Percentiles rank a stretch among this genome's conserved stretches.
Evolutionary conservation across 1,140 invertebrate genomes (phyloP).

Genomic region (Lasioglossum baleicum): DNA sequence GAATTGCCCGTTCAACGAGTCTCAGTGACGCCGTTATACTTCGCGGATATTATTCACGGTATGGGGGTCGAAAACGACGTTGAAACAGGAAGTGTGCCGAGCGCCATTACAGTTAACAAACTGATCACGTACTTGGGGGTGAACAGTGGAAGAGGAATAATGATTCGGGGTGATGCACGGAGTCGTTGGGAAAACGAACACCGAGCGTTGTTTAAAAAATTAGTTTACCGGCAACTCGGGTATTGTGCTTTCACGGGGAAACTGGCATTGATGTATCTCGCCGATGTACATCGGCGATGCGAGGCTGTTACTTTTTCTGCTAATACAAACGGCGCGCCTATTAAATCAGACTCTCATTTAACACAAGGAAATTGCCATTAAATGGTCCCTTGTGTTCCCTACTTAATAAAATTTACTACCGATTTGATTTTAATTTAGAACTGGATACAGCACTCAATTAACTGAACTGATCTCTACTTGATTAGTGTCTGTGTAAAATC

Average conservation of each 20-base stretch:
- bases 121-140: not conserved
- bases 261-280: not conserved
- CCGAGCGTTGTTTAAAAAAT: not conserved
- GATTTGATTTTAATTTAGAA: too few relatives aligned
- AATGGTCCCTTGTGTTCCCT: too few relatives aligned
- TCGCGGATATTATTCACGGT: not conserved
- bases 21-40: not conserved
- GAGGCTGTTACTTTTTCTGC: not conserved
- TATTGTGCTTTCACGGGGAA: not conserved
- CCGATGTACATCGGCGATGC: not conserved
- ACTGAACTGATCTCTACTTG: too few relatives aligned
- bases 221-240: not conserved
- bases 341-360: too few relatives aligned
- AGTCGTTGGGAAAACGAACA: not conserved
- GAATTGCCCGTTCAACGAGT: too few relatives aligned
- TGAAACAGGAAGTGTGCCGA: not conserved
- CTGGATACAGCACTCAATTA: too few relatives aligned
- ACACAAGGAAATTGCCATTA: too few relatives aligned
- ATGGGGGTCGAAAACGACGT: not conserved
- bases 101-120: not conserved
- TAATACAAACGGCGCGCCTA: too few relatives aligned
- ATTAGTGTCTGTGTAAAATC: too few relatives aligned
- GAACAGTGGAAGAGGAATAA: not conserved
- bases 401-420: too few relatives aligned
- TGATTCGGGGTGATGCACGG: constrained; percentile 1